These are phyloP conservation scores for Anoplolepis gracilipes DNA, from an alignment of 1,140 invertebrate genomes.

Conservation along the genomic window DNA sequence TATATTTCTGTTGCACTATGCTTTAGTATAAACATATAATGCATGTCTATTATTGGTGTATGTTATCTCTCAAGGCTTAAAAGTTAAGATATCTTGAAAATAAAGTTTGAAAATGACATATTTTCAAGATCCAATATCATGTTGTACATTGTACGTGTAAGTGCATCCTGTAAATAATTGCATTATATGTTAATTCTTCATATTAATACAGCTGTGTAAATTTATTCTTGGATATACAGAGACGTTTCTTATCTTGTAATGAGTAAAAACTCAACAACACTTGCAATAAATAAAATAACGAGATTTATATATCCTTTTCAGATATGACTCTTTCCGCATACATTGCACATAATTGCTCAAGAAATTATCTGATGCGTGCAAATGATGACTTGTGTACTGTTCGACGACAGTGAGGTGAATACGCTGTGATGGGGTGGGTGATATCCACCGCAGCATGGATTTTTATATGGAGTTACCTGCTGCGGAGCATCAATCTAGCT, in stretches of 20 bases:
- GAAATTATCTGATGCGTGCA: slow-evolving; percentile 27
- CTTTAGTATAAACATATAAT: not conserved
- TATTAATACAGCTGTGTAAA: slow-evolving; percentile 10
- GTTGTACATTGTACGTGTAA: not conserved
- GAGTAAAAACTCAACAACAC: not conserved
- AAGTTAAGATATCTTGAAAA: not conserved
- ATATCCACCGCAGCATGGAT: slow-evolving; percentile 80
- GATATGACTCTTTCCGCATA: slow-evolving; percentile 46
- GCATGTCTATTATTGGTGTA: not conserved
- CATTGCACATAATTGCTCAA: slow-evolving; percentile 53
- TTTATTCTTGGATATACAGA: not conserved
- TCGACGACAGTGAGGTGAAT: slow-evolving; percentile 70
- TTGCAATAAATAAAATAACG: not conserved
- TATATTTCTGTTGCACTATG: not conserved
- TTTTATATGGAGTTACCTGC: slow-evolving; percentile 82
- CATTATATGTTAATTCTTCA: not conserved
- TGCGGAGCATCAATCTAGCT: slow-evolving; percentile 79
- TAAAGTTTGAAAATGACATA: not conserved
- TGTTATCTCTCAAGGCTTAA: not conserved
- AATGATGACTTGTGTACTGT: slow-evolving; percentile 72
- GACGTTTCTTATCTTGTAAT: not conserved
- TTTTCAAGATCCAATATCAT: not conserved
- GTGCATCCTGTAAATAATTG: not conserved
- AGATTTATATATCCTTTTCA: not conserved
- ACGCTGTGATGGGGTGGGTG: slow-evolving; percentile 82